Evolutionary conservation across 1,140 invertebrate genomes (phyloP).

Genomic region (Anthonomus grandis): DNA sequence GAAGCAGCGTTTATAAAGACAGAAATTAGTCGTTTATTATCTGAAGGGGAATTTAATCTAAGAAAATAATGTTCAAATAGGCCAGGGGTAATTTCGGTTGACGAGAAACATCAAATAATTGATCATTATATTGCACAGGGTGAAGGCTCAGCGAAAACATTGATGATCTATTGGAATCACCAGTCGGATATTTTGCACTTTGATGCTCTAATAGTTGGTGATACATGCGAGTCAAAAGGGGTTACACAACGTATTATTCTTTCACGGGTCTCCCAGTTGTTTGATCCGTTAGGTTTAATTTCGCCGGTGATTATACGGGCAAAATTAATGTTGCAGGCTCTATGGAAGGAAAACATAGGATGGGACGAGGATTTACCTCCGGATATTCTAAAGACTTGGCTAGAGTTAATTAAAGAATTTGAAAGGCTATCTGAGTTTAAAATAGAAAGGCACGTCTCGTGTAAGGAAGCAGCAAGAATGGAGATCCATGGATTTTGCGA

Average conservation of each 20-base stretch:
- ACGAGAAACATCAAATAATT: not conserved
- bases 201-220: not conserved
- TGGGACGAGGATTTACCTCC: conserved; percentile 36
- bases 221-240: not conserved
- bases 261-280: conserved; percentile 24
- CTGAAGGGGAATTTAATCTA: conserved; percentile 32
- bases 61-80: conserved; percentile 36
- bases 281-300: conserved; percentile 42
- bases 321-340: conserved; percentile 41
- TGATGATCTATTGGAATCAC: conserved; percentile 1
- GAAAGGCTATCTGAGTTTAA: not conserved
- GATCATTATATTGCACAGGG: not conserved
- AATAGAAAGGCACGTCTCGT: conserved; percentile 1
- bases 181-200: not conserved
- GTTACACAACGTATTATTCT: conserved; percentile 9
- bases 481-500: conserved; percentile 46
- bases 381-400: not conserved
- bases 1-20: conserved; percentile 30
- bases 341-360: conserved; percentile 34
- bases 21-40: conserved; percentile 13
- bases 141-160: not conserved
- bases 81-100: not conserved
- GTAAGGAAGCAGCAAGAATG: conserved; percentile 2
- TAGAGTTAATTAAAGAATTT: not conserved
- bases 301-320: conserved; percentile 27